phyloP scores from a whole-genome alignment of 1,140 invertebrate genomes.

The Dryas iulia region DNA sequence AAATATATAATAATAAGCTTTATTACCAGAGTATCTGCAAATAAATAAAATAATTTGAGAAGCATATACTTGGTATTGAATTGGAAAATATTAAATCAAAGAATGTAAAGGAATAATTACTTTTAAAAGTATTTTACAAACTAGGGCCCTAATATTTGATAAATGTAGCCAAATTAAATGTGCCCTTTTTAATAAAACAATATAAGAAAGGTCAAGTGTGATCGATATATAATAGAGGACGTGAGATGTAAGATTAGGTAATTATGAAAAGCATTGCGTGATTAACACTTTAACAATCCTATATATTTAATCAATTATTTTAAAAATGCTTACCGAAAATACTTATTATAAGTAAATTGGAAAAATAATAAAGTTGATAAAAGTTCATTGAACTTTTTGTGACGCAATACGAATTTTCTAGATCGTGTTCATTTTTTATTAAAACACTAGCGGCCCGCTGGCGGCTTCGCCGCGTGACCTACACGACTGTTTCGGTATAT shows the following conservation, averaged over 20 bases:
- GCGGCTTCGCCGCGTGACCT: too few species aligned
- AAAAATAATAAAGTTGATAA: background rate
- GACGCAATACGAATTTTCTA: background rate
- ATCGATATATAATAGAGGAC: slow-evolving; percentile 20
- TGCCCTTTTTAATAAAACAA: background rate
- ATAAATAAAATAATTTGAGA: too few species aligned
- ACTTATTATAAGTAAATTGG: background rate
- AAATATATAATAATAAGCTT: too few species aligned
- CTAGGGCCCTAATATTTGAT: background rate
- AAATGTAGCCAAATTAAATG: background rate
- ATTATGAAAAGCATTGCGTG: slow-evolving; percentile 21
- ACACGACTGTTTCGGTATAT: too few species aligned
- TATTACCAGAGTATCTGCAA: too few species aligned
- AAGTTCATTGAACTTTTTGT: background rate
- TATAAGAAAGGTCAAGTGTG: slow-evolving; percentile 23
- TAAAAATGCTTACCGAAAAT: background rate
- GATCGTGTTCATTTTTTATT: too few species aligned
- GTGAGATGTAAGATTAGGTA: slow-evolving; percentile 25
- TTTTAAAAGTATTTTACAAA: background rate
- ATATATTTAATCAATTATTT: background rate
- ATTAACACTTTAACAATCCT: background rate
- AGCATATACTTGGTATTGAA: too few species aligned
- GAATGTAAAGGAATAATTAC: too few species aligned
- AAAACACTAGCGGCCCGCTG: too few species aligned
- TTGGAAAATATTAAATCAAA: too few species aligned